phyloP scores from a whole-genome alignment of 2,113 vertebrate species.

The Vicugna pacos region DNA sequence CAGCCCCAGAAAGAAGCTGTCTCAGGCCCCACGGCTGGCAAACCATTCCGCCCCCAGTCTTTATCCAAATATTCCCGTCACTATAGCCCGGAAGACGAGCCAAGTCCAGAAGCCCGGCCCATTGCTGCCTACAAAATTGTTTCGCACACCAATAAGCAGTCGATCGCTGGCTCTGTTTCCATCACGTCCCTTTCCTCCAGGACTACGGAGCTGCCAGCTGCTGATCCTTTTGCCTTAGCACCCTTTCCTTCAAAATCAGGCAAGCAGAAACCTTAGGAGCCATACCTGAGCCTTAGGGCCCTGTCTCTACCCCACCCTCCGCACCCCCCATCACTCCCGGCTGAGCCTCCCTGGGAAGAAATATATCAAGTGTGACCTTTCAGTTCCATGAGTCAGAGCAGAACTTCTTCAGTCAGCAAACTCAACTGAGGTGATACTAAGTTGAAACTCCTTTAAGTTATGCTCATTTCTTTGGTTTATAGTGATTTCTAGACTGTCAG shows the following conservation, averaged over 20 bases:
- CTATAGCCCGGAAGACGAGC: slow-evolving; percentile 91
- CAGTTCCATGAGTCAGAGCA: slow-evolving; percentile 4
- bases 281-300: slow-evolving; percentile 21
- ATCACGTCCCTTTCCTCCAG: slow-evolving; percentile 89
- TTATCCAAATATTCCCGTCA: slow-evolving; percentile 97
- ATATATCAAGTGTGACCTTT: background rate
- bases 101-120: slow-evolving; percentile 84
- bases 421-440: slow-evolving; percentile 73
- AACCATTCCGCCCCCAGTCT: slow-evolving; percentile 93
- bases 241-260: slow-evolving; percentile 95
- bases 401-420: slow-evolving; percentile 30
- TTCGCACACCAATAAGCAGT: slow-evolving; percentile 89
- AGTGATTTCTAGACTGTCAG: slow-evolving; percentile 50
- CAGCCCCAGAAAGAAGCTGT: slow-evolving; percentile 84
- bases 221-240: slow-evolving; percentile 94
- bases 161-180: slow-evolving; percentile 89
- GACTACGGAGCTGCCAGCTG: slow-evolving; percentile 89
- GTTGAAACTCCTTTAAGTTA: slow-evolving; percentile 79
- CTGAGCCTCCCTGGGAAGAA: slow-evolving; percentile 78
- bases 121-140: slow-evolving; percentile 94
- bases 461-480: slow-evolving; percentile 62
- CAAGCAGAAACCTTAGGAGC: slow-evolving; percentile 93
- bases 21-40: slow-evolving; percentile 84
- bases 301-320: background rate
- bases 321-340: slow-evolving; percentile 11